Conservation (phyloP, 1,140 invertebrate species). For the Camponotus vicinus region DNA sequence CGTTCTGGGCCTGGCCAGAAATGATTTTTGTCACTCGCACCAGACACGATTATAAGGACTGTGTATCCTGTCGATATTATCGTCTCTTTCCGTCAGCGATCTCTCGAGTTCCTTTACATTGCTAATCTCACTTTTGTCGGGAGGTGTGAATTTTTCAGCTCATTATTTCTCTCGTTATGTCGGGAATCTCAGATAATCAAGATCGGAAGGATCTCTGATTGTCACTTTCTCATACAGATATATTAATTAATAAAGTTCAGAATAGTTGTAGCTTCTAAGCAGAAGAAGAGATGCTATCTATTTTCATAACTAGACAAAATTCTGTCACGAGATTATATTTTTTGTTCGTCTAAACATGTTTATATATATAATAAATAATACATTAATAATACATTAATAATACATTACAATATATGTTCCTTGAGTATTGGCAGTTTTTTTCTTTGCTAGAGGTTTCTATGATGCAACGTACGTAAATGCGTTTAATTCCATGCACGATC, state of each 20-base stretch:
- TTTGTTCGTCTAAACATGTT: too few relatives aligned
- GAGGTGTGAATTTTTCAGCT: constrained; percentile 19
- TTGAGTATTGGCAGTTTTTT: constrained; percentile 7
- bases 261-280: not conserved
- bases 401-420: not conserved
- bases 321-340: not conserved
- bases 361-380: constrained; percentile 25
- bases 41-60: not conserved
- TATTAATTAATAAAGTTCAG: not conserved
- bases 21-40: constrained; percentile 4
- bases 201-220: not conserved
- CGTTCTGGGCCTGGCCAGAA: not conserved
- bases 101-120: not conserved
- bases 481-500: constrained; percentile 40
- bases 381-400: not conserved
- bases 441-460: not conserved
- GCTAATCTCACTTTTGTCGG: constrained; percentile 25
- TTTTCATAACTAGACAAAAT: not conserved
- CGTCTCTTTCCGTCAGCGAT: constrained; percentile 8
- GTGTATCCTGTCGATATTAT: constrained; percentile 39
- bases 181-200: not conserved
- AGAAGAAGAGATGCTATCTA: not conserved
- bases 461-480: not conserved
- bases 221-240: too few relatives aligned
- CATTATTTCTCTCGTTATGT: constrained; percentile 35